Conservation (phyloP, 2,113 vertebrate species). For the Platysteira castanea region DNA sequence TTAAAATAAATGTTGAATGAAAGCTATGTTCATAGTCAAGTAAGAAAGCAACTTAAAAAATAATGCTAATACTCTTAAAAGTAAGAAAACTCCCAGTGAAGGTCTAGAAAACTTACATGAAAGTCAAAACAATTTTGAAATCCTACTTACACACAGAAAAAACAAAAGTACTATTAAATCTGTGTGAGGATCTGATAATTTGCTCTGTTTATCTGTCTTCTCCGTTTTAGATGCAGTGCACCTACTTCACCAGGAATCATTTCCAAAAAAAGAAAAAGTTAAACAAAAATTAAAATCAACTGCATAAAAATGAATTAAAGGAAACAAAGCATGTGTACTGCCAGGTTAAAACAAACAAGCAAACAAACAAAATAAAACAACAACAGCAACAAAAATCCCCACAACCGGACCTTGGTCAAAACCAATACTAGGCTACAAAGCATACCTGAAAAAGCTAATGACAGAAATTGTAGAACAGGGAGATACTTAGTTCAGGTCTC, state of each 20-base stretch:
- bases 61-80: not conserved
- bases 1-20: not conserved
- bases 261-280: not conserved
- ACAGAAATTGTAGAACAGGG: not conserved
- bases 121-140: not conserved
- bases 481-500: not conserved
- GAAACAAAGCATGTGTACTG: not conserved
- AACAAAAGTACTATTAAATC: not conserved
- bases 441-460: not conserved
- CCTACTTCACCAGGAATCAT: not conserved
- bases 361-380: not conserved
- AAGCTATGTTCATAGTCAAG: not conserved
- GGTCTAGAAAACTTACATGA: not conserved
- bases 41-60: not conserved
- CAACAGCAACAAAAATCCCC: not conserved
- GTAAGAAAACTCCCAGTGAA: not conserved
- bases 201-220: not conserved
- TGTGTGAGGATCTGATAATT: not conserved
- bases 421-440: not conserved
- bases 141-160: not conserved
- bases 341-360: not conserved
- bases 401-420: not conserved
- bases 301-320: not conserved
- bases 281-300: not conserved
- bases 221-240: not conserved